phyloP scores from a whole-genome alignment of 2,113 vertebrate genomes.

The Lates calcarifer region DNA sequence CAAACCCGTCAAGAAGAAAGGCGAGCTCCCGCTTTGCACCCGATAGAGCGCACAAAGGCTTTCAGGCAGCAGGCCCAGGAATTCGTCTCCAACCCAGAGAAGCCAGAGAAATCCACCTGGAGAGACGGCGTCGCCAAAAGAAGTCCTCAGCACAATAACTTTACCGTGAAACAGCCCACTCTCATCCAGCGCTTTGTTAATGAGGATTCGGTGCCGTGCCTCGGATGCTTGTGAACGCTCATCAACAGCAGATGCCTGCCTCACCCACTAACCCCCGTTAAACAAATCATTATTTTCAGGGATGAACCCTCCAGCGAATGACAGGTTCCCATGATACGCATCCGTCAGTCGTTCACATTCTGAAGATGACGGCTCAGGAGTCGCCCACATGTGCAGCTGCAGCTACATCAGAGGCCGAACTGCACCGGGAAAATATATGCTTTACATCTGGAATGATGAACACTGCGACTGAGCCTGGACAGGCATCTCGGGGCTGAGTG shows the following conservation, averaged over 20 bases:
- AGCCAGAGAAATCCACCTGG: conserved; percentile 56
- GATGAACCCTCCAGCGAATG: neutral
- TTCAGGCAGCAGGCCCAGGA: conserved; percentile 52
- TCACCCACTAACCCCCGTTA: conserved; percentile 30
- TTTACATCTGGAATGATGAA: conserved; percentile 55
- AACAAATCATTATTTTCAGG: conserved; percentile 50
- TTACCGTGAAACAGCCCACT: conserved; percentile 28
- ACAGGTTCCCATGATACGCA: conserved; percentile 30
- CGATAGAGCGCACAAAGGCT: conserved; percentile 47
- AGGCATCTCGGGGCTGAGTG: neutral
- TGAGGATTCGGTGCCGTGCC: conserved; percentile 18
- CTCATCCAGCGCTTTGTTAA: conserved; percentile 42
- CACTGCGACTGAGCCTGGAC: conserved; percentile 13
- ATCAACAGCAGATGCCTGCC: conserved; percentile 30
- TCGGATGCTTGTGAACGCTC: conserved; percentile 15
- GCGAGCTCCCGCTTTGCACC: conserved; percentile 52
- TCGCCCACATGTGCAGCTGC: conserved; percentile 39
- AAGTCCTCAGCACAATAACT: conserved; percentile 31
- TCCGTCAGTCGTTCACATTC: conserved; percentile 23
- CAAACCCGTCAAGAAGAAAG: conserved; percentile 59
- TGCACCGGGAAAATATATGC: conserved; percentile 39
- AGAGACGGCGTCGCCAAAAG: conserved; percentile 22
- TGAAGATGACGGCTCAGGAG: conserved; percentile 37
- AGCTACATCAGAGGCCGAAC: conserved; percentile 49
- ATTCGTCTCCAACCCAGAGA: conserved; percentile 44